Percentiles rank a stretch among this genome's conserved stretches.
Evolutionary conservation across 92 coral and sea anemone genomes (phyloP).

Genomic region (Porites rus): DNA sequence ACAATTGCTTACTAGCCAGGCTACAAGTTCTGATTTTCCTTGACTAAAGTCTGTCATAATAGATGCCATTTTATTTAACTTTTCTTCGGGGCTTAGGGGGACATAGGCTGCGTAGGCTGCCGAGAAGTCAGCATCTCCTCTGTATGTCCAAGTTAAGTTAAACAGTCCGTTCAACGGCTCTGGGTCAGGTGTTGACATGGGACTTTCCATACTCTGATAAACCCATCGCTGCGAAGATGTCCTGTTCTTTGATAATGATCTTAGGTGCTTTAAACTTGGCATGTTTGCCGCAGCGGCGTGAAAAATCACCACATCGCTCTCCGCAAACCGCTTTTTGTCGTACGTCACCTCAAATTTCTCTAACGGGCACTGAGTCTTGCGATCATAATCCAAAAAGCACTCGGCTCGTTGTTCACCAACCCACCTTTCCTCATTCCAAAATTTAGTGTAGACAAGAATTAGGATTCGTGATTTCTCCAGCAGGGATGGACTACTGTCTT

Average conservation of each 20-base stretch:
- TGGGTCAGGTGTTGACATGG: conserved; percentile 58
- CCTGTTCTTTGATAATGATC: conserved; percentile 42
- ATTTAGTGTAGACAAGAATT: background rate
- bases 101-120: conserved; percentile 74
- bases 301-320: conserved; percentile 82
- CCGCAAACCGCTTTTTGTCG: conserved; percentile 62
- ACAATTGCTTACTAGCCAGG: conserved; percentile 91
- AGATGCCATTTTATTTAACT: background rate
- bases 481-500: too few species aligned
- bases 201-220: conserved; percentile 82
- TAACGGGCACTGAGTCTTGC: conserved; percentile 57
- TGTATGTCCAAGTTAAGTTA: conserved; percentile 90
- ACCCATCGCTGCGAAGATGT: conserved; percentile 75
- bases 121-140: conserved; percentile 83
- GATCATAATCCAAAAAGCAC: background rate
- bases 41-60: conserved; percentile 37
- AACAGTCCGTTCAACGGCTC: conserved; percentile 62
- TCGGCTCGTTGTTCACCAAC: conserved; percentile 9
- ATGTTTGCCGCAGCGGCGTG: conserved; percentile 73
- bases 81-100: conserved; percentile 28
- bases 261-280: conserved; percentile 50
- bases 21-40: conserved; percentile 78
- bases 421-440: conserved; percentile 1
- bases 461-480: conserved; percentile 2
- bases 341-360: conserved; percentile 74